Percentiles rank a stretch among this genome's conserved stretches.
phyloP scores from a whole-genome alignment of 2,113 vertebrate genomes.

The Anthoscopus minutus region DNA sequence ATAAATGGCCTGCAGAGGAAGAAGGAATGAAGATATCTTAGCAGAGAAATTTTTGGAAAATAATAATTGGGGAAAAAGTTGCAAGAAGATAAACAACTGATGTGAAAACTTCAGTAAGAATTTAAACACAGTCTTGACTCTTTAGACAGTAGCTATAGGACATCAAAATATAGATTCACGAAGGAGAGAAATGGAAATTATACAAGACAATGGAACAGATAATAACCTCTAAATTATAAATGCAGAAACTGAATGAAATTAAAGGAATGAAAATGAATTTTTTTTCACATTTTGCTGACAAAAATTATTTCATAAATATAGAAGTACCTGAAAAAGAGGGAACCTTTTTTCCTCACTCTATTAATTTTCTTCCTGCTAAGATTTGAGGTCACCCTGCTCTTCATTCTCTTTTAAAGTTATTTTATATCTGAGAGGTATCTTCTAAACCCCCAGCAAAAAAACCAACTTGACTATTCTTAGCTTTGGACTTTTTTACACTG shows the following conservation, averaged over 20 bases:
- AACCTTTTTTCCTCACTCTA: background rate
- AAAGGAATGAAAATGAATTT: fast-evolving
- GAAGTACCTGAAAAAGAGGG: background rate
- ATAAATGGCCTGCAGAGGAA: background rate
- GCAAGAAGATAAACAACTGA: background rate
- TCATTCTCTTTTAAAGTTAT: background rate
- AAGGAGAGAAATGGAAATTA: background rate
- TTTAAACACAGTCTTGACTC: background rate
- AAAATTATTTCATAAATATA: background rate
- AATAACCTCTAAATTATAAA: background rate
- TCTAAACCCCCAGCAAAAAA: background rate
- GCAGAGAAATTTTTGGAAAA: background rate
- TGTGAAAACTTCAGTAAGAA: background rate
- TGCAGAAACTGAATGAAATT: background rate
- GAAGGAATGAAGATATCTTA: background rate
- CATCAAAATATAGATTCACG: background rate
- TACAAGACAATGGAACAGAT: background rate
- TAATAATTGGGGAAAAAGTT: background rate
- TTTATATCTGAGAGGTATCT: background rate
- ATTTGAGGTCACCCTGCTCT: background rate
- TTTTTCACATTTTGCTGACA: background rate
- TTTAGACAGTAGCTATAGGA: background rate
- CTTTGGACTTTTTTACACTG: background rate
- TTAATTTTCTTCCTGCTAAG: background rate
- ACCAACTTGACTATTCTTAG: fast-evolving